Percentiles rank a stretch among this genome's conserved stretches.
phyloP scores from a whole-genome alignment of 2,113 vertebrate species.

The Pomatostomus ruficeps region DNA sequence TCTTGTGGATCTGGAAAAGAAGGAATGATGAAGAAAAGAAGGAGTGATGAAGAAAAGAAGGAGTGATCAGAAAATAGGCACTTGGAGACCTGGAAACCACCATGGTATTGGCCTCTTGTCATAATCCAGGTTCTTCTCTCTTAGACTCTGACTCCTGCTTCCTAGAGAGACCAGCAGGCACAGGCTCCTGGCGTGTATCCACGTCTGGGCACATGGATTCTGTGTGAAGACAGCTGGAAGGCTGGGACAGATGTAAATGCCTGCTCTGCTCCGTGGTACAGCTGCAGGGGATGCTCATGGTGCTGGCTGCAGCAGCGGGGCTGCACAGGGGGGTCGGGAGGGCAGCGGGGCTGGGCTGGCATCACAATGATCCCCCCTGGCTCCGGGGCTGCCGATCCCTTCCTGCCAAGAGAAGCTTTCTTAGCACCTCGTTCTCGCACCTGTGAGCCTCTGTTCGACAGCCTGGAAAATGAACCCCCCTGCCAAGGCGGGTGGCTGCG shows the following conservation, averaged over 20 bases:
- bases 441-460: neutral
- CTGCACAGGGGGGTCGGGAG: neutral
- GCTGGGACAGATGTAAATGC: neutral
- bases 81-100: neutral
- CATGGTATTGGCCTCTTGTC: neutral
- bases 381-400: neutral
- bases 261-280: neutral
- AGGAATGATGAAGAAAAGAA: neutral
- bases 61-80: neutral
- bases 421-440: neutral
- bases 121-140: neutral
- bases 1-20: neutral
- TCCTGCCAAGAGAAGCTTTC: neutral
- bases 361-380: neutral
- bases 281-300: neutral
- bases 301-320: neutral
- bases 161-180: neutral
- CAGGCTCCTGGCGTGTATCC: neutral
- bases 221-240: neutral
- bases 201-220: neutral
- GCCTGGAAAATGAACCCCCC: neutral
- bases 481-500: neutral
- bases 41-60: neutral
- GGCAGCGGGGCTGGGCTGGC: neutral
- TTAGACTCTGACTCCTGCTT: neutral